Evolutionary conservation across 2,797 vertebrate genomes (phyloP).

Genomic region (Crotalus adamanteus): DNA sequence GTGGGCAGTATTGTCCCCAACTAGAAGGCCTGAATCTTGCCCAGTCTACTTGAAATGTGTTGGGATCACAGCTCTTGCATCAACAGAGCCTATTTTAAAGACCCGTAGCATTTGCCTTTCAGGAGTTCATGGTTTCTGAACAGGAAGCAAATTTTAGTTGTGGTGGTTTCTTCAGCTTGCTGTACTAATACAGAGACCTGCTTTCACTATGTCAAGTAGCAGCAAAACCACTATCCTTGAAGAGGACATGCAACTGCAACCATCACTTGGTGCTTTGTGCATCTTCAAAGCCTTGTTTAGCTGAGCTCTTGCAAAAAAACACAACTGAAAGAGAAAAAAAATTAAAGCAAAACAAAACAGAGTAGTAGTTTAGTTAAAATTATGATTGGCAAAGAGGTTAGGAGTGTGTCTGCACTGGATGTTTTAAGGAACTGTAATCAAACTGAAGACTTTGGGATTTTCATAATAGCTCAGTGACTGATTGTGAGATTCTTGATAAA

Average conservation of each 20-base stretch:
- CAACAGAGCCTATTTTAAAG: conserved; percentile 51
- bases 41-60: not conserved
- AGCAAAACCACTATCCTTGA: conserved; percentile 18
- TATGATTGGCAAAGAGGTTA: not conserved
- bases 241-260: not conserved
- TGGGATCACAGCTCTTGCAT: conserved; percentile 25
- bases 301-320: not conserved
- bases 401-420: not conserved
- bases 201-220: not conserved
- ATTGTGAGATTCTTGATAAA: not conserved
- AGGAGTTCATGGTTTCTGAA: conserved; percentile 63
- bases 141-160: conserved; percentile 69
- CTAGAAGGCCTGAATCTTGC: not conserved
- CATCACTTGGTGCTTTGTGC: not conserved
- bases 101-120: conserved; percentile 49
- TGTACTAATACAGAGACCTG: conserved; percentile 32
- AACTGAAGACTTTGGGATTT: not conserved
- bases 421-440: not conserved
- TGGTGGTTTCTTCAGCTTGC: conserved; percentile 64
- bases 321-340: not conserved
- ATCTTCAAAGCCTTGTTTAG: conserved; percentile 5
- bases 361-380: not conserved
- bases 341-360: not conserved
- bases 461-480: not conserved
- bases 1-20: not conserved